These are phyloP conservation scores for Pollimyrus isidori DNA, from an alignment of 2,113 vertebrate genomes.

Conservation along the genomic window DNA sequence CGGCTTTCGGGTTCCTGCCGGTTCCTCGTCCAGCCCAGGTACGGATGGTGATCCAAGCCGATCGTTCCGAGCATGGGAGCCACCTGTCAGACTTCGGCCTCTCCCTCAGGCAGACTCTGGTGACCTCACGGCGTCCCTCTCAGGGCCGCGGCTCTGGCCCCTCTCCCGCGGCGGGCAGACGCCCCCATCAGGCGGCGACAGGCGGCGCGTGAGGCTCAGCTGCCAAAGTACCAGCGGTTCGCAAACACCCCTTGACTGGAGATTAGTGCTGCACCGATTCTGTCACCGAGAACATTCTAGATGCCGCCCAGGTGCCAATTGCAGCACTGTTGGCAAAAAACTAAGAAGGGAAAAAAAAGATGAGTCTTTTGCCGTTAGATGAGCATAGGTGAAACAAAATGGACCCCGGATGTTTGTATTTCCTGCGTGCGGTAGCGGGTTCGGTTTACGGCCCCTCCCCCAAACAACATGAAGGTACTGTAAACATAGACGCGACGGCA, in stretches of 20 bases:
- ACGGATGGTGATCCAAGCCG: background rate
- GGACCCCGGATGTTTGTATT: constrained; percentile 36
- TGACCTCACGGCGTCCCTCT: background rate
- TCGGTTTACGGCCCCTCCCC: background rate
- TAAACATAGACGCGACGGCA: background rate
- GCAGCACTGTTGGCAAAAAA: background rate
- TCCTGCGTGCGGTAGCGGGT: constrained; percentile 26
- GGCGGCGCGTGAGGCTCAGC: constrained; percentile 41
- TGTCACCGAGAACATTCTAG: background rate
- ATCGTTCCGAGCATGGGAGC: background rate
- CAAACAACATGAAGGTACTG: background rate
- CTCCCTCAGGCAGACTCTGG: background rate
- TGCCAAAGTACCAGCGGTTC: constrained; percentile 51
- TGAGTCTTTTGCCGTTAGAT: constrained; percentile 30
- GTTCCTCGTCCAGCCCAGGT: background rate
- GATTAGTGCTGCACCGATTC: background rate
- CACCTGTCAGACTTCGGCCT: background rate
- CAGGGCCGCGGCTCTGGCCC: background rate
- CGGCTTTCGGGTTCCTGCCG: background rate
- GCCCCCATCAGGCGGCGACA: constrained; percentile 39
- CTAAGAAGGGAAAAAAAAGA: constrained; percentile 30
- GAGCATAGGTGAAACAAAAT: constrained; percentile 27
- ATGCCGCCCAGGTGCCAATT: constrained; percentile 1
- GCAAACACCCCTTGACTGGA: constrained; percentile 40
- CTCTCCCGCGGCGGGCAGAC: background rate